These are phyloP conservation scores for Phthorimaea operculella DNA, from an alignment of 1,140 invertebrate genomes.

Conservation along the genomic window DNA sequence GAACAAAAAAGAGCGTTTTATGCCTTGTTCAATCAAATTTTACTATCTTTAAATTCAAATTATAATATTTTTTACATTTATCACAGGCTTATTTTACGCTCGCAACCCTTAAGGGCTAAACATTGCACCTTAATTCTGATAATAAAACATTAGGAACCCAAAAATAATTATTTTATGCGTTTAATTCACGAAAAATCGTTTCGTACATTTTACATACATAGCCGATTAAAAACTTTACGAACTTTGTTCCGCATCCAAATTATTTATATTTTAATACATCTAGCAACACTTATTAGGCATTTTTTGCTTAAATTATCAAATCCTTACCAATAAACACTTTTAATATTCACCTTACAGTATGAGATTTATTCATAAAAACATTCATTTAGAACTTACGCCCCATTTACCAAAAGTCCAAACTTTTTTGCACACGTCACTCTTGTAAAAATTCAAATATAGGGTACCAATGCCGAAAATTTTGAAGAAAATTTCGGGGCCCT, in stretches of 20 bases:
- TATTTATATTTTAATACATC: too few relatives aligned
- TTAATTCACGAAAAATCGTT: neutral
- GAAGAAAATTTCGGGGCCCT: too few relatives aligned
- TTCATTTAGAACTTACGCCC: too few relatives aligned
- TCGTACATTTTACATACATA: neutral
- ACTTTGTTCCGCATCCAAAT: conserved; percentile 33
- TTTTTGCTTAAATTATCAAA: too few relatives aligned
- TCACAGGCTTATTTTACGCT: conserved; percentile 55
- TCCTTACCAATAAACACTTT: too few relatives aligned
- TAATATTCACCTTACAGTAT: too few relatives aligned
- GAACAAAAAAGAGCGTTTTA: conserved; percentile 38
- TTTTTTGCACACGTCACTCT: too few relatives aligned
- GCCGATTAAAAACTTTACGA: conserved; percentile 17
- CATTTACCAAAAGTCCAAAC: too few relatives aligned
- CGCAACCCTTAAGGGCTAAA: conserved; percentile 44
- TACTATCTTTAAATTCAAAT: conserved; percentile 21
- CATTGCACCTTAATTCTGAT: conserved; percentile 47
- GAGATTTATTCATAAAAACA: too few relatives aligned
- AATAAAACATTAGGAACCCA: conserved; percentile 22
- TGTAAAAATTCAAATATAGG: too few relatives aligned
- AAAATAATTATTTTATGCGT: conserved; percentile 14
- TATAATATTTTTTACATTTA: conserved; percentile 47
- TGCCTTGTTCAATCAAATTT: conserved; percentile 16
- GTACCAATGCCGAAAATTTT: too few relatives aligned
- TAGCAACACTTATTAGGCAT: too few relatives aligned